Base-by-base conservation (phyloP, 64 coral and sea anemone species). In the Actinia tenebrosa region DNA sequence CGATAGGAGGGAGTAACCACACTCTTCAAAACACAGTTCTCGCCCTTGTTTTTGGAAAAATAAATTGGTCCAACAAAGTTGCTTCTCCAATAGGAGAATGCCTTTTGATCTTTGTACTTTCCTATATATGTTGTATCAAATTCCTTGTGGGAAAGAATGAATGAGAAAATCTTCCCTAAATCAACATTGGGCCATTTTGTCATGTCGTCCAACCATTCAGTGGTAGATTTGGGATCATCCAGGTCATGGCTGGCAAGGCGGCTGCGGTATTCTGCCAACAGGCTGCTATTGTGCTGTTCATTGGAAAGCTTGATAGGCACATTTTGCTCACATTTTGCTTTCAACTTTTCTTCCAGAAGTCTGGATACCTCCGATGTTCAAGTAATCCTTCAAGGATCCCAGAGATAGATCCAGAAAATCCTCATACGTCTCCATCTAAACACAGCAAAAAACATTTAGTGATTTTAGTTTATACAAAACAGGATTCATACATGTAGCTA, bases 71-170 rank as follows among this genome's bases (percentile, higher is more conserved):
- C 72, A 56, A 88, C 72, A 88, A 88, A 88, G n/a, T 88, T 88
- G 30, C 72, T 88, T 88, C 58, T 88, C 87, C 87, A 88, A 22
- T 58, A 88, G 10, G 87, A 88, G 56, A 56, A 88, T 14, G 87
- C 75, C 79, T 88, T 88, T 58, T 80, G 20, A 43, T 88, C 87
- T 55, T 88, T 88, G 18, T 88, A 88, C n/a, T 88, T 88, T 22
- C 50, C 87, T 64, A 86, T 19, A 64, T 63, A 63, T 42, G 60
- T 71, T 16, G 63, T 44, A 64, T 71, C 63, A 86, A 86, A 86
- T 16, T 71, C 84, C 52, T 86, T 86, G 84, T 71, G 42, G 18
- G 22, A 16, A 47, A 86, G 84, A 7, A 86, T 64, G 45, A 15
- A 86, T 30, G 84, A 13, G 69, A 86, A 86, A 64, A 50, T 86